Evolutionary conservation across 2,797 vertebrate species (phyloP).

Genomic region (Psittacula echo): DNA sequence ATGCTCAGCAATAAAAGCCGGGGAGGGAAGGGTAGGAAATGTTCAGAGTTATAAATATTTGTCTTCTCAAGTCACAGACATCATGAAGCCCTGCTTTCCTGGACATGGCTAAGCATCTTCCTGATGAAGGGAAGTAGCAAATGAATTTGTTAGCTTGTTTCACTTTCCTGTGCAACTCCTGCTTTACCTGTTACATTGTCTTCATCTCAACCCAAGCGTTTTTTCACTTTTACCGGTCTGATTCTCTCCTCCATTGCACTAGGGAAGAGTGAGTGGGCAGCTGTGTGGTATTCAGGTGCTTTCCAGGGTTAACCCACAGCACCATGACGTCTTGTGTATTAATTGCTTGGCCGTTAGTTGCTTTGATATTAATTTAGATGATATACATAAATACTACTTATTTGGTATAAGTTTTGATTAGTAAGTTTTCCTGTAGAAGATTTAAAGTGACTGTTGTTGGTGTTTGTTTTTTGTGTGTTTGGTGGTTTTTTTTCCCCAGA

Average conservation of each 20-base stretch:
- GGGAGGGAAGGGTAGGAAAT: not conserved
- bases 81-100: not conserved
- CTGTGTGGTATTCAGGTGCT: not conserved
- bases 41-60: accelerated
- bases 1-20: not conserved
- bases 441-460: not conserved
- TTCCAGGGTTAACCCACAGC: not conserved
- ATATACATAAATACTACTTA: not conserved
- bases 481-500: constrained; percentile 66
- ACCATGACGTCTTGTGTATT: not conserved
- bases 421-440: not conserved
- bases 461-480: not conserved
- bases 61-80: not conserved
- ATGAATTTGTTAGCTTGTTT: not conserved
- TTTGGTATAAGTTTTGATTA: not conserved
- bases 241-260: not conserved
- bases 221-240: not conserved
- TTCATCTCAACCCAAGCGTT: not conserved
- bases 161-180: not conserved
- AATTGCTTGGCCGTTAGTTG: not conserved
- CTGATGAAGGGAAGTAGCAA: not conserved
- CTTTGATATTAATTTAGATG: not conserved
- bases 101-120: not conserved
- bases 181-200: not conserved
- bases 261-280: not conserved